A percentile compares a stretch with the other conserved stretches of the same genome.
Evolutionary conservation across 2,797 vertebrate species (phyloP).

Genomic region (Loris lydekkerianus): DNA sequence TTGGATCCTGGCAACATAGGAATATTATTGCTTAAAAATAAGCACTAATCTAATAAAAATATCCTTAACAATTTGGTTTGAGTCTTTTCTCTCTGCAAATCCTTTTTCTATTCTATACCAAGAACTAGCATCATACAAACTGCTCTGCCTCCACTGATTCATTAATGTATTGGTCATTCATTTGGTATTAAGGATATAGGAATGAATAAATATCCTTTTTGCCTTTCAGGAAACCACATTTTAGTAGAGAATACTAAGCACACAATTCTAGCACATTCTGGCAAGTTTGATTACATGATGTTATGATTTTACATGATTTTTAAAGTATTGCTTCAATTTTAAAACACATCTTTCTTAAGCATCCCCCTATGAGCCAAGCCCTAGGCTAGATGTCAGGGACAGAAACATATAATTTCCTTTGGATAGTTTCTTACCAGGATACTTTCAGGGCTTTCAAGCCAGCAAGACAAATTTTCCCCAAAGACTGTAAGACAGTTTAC

Average conservation of each 20-base stretch:
- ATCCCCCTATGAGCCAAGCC: background rate
- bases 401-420: background rate
- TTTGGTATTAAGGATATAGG: constrained; percentile 18
- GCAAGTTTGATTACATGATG: constrained; percentile 4
- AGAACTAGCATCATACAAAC: constrained; percentile 13
- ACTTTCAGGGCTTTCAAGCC: background rate
- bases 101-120: background rate
- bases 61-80: background rate
- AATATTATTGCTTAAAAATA: constrained; percentile 40
- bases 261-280: background rate
- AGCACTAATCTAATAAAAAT: constrained; percentile 62
- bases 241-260: constrained; percentile 29
- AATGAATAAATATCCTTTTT: constrained; percentile 41
- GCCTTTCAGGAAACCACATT: constrained; percentile 8
- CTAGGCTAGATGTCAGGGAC: background rate
- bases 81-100: constrained; percentile 6
- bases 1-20: constrained; percentile 21
- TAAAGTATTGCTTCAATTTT: constrained; percentile 5
- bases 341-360: background rate
- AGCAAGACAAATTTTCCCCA: background rate
- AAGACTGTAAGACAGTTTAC: background rate
- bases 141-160: background rate
- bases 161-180: background rate
- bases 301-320: background rate
- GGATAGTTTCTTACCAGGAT: background rate